Evolutionary conservation across 2,113 vertebrate species (phyloP), one percentile per base, ranked within the genome.

Genomic region (Tretioscincus oriximinensis): DNA sequence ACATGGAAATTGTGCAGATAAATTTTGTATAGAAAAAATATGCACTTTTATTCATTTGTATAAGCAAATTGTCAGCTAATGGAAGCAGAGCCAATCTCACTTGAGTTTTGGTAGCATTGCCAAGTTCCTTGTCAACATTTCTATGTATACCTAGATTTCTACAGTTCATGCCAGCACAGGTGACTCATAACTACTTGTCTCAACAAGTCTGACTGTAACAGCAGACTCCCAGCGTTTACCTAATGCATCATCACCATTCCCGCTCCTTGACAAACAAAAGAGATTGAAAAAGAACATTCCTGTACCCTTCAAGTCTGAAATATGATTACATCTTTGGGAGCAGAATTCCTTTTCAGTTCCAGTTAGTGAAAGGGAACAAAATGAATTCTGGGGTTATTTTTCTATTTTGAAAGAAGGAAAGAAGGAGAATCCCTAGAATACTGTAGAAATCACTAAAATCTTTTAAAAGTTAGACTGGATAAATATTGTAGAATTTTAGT

Each of bases 191-290:
- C 85, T 89, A 86, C 92, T 58, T 93, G 87, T 93, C 93, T 91
- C 73, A 93, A 87, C 89, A 93, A 94, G 93, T 95, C 90, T 90
- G 94, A 94, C 92, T 93, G 87, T 87, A 90, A 91, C 90, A 94
- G 90, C 83, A 87, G 77, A 86, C 87, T 86, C 81, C 82, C 85
- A 84, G 83, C 88, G 69, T 1, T 81, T 92, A 92, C 87, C 75
- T 16, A 72, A 28, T 79, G 64, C 89, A 92, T 90, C 91, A 86
- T 86, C 75, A 80, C 72, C 73, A 64, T 80, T 89, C 81, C 88
- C 73, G 73, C 75, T 81, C 22, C 65, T 21, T 21, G 21, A 51
- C n/a, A 28, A 66, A 47, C n/a, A 51, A 29, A 54, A 29, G 31
- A 66, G 20, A 29, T 73, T 85, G 86, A 87, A 86, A 80, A 89